Base-by-base conservation (phyloP, 2,113 vertebrate species). In the Pan paniscus region DNA sequence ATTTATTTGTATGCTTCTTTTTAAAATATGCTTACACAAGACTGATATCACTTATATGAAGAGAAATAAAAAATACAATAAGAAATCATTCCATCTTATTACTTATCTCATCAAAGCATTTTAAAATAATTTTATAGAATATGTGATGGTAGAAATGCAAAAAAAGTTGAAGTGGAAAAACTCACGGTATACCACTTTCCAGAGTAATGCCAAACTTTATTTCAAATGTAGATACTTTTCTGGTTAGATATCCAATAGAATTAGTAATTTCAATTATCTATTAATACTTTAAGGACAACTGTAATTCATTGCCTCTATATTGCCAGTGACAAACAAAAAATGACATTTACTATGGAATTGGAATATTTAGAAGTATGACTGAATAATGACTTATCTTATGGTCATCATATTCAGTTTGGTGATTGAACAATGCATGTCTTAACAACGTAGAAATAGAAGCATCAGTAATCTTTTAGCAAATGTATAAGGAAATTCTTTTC, bases 341-440 rank as follows among this genome's bases (percentile, higher is more conserved):
- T 98, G 95, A 96, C 93, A 98, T 97, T 98, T 98, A 98, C 67
- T 95, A 95, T 46, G 92, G 95, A 98, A 97, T 93, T 98, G 96
- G 98, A 98, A 98, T 98, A 98, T 98, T 98, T 98, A 98, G 93
- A 70, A 97, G 90, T 96, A 97, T 89, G 90, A 93, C 90, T 95
- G 95, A 98, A 82, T 95, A 98, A 98, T 98, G 97, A 90, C 76
- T 97, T 97, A 95, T 67, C 38, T 70, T 90, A 75, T 5, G 48
- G 86, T 96, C 96, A 98, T 97, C 81, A 97, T 94, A 97, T 90
- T 93, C 73, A 97, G 83, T 95, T 98, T 98, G 94, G 84, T 97
- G 98, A 98, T 89, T 95, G 92, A 98, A 96, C 73, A 96, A 73
- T 27, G 68, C 83, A 59, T 57, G 11, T 38, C 80, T 90, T 87